phyloP scores from a whole-genome alignment of 2,797 vertebrate genomes.

The Salmo trutta region DNA sequence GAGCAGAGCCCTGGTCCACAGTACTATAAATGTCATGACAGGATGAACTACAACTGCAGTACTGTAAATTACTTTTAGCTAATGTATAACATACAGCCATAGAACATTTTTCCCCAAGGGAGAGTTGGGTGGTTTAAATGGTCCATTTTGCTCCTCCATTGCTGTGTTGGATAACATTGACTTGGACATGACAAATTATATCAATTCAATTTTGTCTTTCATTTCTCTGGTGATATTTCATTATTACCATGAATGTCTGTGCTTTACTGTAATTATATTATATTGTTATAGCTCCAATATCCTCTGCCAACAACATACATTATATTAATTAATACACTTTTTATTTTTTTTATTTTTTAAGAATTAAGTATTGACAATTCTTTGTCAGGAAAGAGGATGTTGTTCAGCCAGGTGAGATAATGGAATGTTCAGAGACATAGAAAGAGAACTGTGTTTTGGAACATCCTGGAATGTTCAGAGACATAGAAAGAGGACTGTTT shows the following conservation, averaged over 20 bases:
- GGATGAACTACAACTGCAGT: conserved; percentile 16
- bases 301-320: conserved; percentile 70
- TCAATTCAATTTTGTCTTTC: conserved; percentile 44
- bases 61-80: conserved; percentile 27
- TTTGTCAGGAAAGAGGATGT: background rate
- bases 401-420: background rate
- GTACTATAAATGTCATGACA: conserved; percentile 9
- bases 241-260: conserved; percentile 34
- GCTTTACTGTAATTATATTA: conserved; percentile 29
- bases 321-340: conserved; percentile 40
- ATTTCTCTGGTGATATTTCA: conserved; percentile 47
- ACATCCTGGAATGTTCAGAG: background rate
- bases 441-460: background rate
- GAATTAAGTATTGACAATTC: conserved; percentile 27
- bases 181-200: conserved; percentile 27
- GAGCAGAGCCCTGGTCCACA: too few species aligned
- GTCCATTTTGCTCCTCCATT: background rate
- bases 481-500: background rate
- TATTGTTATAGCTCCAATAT: conserved; percentile 56
- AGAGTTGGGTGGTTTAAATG: conserved; percentile 42
- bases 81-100: conserved; percentile 50
- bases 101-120: conserved; percentile 51
- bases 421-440: background rate
- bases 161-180: conserved; percentile 5
- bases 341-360: conserved; percentile 34